Base-by-base conservation (phyloP, 2,797 vertebrate species). In the Aotus griseimembra region DNA sequence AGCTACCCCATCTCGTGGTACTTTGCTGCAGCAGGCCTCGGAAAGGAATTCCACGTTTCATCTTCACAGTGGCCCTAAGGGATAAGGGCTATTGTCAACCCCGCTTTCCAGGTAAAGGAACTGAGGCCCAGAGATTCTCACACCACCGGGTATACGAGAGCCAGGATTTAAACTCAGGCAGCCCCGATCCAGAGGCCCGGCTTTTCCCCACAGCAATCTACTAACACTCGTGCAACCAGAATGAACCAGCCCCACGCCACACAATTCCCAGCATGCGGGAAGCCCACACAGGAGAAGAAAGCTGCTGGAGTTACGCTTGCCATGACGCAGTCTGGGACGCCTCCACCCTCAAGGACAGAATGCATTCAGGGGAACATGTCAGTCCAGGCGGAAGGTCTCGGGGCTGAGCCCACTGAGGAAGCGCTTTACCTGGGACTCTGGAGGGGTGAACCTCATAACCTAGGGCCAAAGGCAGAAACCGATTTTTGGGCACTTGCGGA, bases 181-280 rank as follows among this genome's bases (percentile, higher is more conserved):
- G 55, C 39, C 86, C 28, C 39, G 52, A 11, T 24, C 50, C 58
- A 8, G 13, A 55, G 52, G 11, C 39, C 72, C 8, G 22, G 7
- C 72, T 24, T 24, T 57, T 33, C 5, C 1, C 19, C 1, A 3
- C 4, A 1, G 0, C 5, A 19, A 3, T 24, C n/a, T 39, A 15
- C 50, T 10, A 58, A 57, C n/a, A 22, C 20, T 9, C 9, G 36
- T 7, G 39, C 12, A 14, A 9, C 1, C 0, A 14, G 0, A 14
- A 1, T 2, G 44, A 61, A 8, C 5, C 6, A 33, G 36, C 4
- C 28, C 30, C 4, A 0, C 26, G 0, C 11, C 0, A 3, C 6
- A 5, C 5, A 22, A 1, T 8, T 28, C 36, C 4, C 73, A 19
- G 88, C 48, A 5, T 7, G 22, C 6, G 9, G 48, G 2, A 12